A percentile compares a stretch with the other conserved stretches of the same genome.
phyloP scores from a whole-genome alignment of 1,140 invertebrate genomes.

The Drosophila orosa region DNA sequence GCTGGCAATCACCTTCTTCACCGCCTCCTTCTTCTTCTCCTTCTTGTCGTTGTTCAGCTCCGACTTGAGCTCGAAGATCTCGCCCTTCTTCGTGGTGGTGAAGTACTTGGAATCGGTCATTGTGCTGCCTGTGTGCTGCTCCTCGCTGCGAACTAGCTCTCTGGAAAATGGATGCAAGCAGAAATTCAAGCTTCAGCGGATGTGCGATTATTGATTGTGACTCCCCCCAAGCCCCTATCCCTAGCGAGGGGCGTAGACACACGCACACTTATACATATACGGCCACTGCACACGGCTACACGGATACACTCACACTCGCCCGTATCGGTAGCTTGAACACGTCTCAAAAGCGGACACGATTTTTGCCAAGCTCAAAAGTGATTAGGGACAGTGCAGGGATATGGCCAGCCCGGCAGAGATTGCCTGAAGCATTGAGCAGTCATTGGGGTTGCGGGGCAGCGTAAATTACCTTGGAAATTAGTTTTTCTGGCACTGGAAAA shows the following conservation, averaged over 20 bases:
- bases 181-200: constrained; percentile 4
- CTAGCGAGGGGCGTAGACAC: constrained; percentile 34
- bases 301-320: constrained; percentile 22
- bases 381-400: neutral
- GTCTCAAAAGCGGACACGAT: constrained; percentile 16
- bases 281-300: constrained; percentile 10
- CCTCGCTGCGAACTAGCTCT: constrained; percentile 27
- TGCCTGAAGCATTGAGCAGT: neutral
- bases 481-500: constrained; percentile 40
- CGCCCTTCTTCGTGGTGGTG: constrained; percentile 99
- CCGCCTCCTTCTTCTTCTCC: constrained; percentile 99
- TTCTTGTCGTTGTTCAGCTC: constrained; percentile 99
- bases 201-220: constrained; percentile 39
- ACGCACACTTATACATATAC: too few relatives aligned
- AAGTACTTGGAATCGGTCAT: constrained; percentile 99
- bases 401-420: neutral
- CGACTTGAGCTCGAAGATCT: constrained; percentile 99
- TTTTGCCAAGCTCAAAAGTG: neutral
- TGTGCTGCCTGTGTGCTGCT: constrained; percentile 37
- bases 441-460: neutral
- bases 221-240: neutral
- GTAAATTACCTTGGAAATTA: constrained; percentile 43
- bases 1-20: constrained; percentile 99
- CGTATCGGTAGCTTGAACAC: constrained; percentile 44
- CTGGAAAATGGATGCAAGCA: neutral